phyloP scores from a whole-genome alignment of 2,113 vertebrate species.

The Falcunculus frontatus region DNA sequence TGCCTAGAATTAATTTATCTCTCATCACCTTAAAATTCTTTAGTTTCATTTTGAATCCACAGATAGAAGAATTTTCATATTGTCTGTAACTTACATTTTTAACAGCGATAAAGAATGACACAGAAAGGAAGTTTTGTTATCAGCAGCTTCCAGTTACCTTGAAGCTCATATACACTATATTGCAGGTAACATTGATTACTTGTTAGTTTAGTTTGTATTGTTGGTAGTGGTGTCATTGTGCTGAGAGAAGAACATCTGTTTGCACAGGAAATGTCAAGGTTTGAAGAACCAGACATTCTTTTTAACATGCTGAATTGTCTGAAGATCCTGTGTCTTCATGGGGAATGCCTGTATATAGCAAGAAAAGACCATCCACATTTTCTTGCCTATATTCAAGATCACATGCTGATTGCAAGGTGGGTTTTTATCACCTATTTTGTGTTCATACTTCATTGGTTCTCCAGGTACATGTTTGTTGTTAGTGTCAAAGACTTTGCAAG shows the following conservation, averaged over 20 bases:
- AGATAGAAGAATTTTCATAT: neutral
- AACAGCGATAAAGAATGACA: conserved; percentile 88
- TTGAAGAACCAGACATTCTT: conserved; percentile 97
- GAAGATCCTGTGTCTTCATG: conserved; percentile 94
- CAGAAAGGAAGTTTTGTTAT: conserved; percentile 91
- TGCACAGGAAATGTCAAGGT: conserved; percentile 92
- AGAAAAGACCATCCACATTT: conserved; percentile 94
- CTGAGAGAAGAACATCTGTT: conserved; percentile 6
- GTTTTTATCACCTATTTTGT: neutral
- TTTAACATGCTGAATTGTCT: conserved; percentile 98
- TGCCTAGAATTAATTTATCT: neutral
- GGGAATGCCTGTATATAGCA: conserved; percentile 91
- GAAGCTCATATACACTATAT: conserved; percentile 93
- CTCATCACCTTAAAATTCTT: neutral
- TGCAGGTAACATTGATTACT: conserved; percentile 82
- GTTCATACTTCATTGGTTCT: neutral
- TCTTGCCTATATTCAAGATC: conserved; percentile 92
- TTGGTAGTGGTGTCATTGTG: neutral
- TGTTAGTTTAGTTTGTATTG: conserved; percentile 12
- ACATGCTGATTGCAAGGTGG: conserved; percentile 95
- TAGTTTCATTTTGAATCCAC: neutral
- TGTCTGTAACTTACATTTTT: conserved; percentile 46
- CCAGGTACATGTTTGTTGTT: neutral
- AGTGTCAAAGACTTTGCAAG: neutral
- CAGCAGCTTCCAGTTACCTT: conserved; percentile 93